These are phyloP conservation scores for Drosophila diplacantha DNA, from an alignment of 2,888 invertebrate genomes.

Conservation along the genomic window DNA sequence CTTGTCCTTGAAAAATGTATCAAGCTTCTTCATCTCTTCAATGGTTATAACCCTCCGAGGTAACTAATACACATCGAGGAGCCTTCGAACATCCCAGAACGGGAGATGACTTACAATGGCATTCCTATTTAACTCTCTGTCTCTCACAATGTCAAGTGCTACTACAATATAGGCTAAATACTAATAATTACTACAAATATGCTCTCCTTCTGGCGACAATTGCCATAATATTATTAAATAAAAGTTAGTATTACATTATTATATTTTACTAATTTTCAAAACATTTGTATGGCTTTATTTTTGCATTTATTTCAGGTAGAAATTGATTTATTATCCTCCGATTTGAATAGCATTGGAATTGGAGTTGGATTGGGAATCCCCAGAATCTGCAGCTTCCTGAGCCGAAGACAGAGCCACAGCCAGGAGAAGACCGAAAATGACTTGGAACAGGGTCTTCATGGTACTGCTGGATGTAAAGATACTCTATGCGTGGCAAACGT, in stretches of 20 bases:
- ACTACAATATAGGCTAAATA: too few relatives aligned
- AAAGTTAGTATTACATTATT: neutral
- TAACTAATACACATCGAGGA: neutral
- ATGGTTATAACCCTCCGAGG: neutral
- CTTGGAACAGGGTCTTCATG: slow-evolving; percentile 2
- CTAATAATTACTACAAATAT: too few relatives aligned
- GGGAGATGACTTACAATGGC: too few relatives aligned
- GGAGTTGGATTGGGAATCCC: neutral
- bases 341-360: neutral
- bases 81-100: neutral
- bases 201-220: neutral
- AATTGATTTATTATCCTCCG: neutral
- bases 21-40: neutral
- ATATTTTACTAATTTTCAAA: neutral
- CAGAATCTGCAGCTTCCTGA: neutral
- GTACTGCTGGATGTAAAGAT: neutral
- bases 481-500: too few relatives aligned
- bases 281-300: neutral
- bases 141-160: neutral
- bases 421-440: neutral
- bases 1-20: neutral
- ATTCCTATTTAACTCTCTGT: neutral
- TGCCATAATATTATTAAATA: neutral
- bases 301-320: neutral
- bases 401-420: neutral